Evolutionary conservation across 2,113 vertebrate genomes (phyloP).

Genomic region (Oncorhynchus keta): DNA sequence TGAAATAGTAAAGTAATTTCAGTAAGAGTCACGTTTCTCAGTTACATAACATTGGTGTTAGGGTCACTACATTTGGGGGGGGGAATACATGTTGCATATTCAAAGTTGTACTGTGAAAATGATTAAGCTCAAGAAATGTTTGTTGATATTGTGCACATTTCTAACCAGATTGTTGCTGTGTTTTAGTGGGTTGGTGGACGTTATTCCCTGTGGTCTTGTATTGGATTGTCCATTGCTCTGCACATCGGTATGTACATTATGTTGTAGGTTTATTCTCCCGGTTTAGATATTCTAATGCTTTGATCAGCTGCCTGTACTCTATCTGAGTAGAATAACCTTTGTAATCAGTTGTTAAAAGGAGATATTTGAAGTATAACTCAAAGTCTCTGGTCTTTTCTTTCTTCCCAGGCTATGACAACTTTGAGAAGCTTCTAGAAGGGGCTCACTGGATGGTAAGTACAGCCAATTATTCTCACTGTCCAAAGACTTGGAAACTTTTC

Average conservation of each 20-base stretch:
- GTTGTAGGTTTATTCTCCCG: not conserved
- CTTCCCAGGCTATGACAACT: constrained; percentile 79
- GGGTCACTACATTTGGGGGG: too few relatives aligned
- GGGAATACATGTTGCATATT: too few relatives aligned
- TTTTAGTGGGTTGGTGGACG: constrained; percentile 96
- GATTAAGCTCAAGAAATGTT: not conserved
- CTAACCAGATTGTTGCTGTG: constrained; percentile 25
- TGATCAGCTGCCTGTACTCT: not conserved
- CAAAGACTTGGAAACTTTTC: too few relatives aligned
- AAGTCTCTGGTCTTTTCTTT: not conserved
- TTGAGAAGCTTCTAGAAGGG: constrained; percentile 87
- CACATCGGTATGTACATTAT: constrained; percentile 81
- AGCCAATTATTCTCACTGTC: not conserved
- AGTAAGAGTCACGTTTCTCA: not conserved
- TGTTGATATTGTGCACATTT: not conserved
- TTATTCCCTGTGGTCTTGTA: constrained; percentile 96
- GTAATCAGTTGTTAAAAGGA: not conserved
- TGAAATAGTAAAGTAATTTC: not conserved
- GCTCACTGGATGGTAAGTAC: constrained; percentile 97
- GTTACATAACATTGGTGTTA: not conserved
- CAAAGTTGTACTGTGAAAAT: too few relatives aligned
- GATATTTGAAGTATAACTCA: not conserved
- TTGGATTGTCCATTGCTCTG: constrained; percentile 94
- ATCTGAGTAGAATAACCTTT: too few relatives aligned
- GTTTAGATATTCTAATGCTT: not conserved